Evolutionary conservation across 2,888 invertebrate species (phyloP).

Genomic region (Lasius platythorax): DNA sequence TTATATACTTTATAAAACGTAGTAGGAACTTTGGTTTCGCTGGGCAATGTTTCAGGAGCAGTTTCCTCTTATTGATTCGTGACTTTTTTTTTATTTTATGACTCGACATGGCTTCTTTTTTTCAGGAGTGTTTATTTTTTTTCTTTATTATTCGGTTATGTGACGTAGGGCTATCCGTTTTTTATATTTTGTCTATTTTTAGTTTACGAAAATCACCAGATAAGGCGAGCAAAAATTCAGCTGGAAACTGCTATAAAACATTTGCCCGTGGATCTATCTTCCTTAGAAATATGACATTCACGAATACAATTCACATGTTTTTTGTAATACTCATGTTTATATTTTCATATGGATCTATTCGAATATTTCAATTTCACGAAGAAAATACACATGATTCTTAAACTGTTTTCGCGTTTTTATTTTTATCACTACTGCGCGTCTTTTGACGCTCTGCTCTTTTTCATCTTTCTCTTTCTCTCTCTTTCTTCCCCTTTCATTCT

Average conservation of each 20-base stretch:
- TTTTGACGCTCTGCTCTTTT: slow-evolving; percentile 35
- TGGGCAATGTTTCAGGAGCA: slow-evolving; percentile 86
- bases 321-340: slow-evolving; percentile 82
- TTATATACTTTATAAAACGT: slow-evolving; percentile 86
- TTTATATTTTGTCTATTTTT: slow-evolving; percentile 32
- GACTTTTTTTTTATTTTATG: slow-evolving; percentile 27
- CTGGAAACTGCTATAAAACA: slow-evolving; percentile 85
- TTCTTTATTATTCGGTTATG: slow-evolving; percentile 19
- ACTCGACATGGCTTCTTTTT: slow-evolving; percentile 16
- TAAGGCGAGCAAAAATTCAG: slow-evolving; percentile 73
- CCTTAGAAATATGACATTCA: slow-evolving; percentile 86
- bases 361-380: slow-evolving; percentile 82
- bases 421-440: slow-evolving; percentile 62
- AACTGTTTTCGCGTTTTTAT: slow-evolving; percentile 64
- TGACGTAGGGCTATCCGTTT: slow-evolving; percentile 26
- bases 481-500: slow-evolving; percentile 58
- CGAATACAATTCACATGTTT: slow-evolving; percentile 84
- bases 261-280: slow-evolving; percentile 86
- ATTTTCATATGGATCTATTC: slow-evolving; percentile 80
- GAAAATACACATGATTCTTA: slow-evolving; percentile 85
- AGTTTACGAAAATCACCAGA: slow-evolving; percentile 47
- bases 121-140: slow-evolving; percentile 16
- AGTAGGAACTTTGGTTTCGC: slow-evolving; percentile 90
- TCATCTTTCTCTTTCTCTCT: slow-evolving; percentile 59
- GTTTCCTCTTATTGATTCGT: slow-evolving; percentile 80